Evolutionary conservation across 2,113 vertebrate species (phyloP), one percentile per base, ranked within the genome.

Genomic region (Ardeotis arabs): DNA sequence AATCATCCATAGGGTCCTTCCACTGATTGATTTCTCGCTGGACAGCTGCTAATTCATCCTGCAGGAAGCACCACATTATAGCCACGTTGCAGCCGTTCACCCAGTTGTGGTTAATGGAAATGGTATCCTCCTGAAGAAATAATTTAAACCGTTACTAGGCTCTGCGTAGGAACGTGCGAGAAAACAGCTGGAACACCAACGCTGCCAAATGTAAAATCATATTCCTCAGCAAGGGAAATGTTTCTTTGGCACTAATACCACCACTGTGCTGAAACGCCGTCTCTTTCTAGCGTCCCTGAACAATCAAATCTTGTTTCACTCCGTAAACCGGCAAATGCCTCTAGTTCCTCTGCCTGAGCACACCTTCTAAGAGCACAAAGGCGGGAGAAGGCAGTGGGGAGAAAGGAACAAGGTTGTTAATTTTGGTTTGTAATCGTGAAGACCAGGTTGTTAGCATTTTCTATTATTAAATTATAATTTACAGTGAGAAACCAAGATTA

Each of bases 21-120:
- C 99, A 99, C 24, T 99, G 98, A 2, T 94, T 73, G 63, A 99
- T 98, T 91, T 99, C 99, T 74, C 96, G 96, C 82, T 99, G 99
- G 11, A 99, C 99, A 0, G 99, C 98, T 1, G 91, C 97, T 25
- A 99, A 97, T 90, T 99, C 99, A 18, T 96, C 98, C 95, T 99
- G 99, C 47, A 99, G 99, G 95, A 99, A 99, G 95, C 97, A 87
- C 99, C 99, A 99, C 99, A 99, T 99, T 49, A 98, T 96, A 82
- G 99, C 98, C 93, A 99, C 91, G 37, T 99, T 99, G 96, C 98
- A 99, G 91, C 99, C 99, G 4, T 99, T 99, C 60, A 99, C 92
- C 99, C 99, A 99, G 97, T 99, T 99, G 97, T 99, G 99, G 97
- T 99, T 99, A 88, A 99, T 98, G 72, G 99, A 99, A 87, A 99